These are phyloP conservation scores for Cariama cristata DNA, from an alignment of 2,113 vertebrate species.

Conservation along the genomic window DNA sequence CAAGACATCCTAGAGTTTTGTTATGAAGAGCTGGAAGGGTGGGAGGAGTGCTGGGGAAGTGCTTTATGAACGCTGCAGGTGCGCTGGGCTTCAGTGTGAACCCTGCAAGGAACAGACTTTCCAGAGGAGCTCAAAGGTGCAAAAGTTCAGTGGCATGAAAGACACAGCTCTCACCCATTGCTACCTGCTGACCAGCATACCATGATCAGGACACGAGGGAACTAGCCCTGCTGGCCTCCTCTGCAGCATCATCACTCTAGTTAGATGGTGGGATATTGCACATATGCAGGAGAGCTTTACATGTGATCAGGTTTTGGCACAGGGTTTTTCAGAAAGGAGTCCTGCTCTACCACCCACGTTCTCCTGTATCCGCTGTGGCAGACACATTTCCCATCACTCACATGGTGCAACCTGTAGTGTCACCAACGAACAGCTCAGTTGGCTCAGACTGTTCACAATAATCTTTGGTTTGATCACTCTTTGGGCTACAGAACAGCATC, in stretches of 20 bases:
- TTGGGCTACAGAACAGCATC: not conserved
- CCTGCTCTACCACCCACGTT: not conserved
- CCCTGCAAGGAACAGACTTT: not conserved
- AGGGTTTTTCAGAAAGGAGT: not conserved
- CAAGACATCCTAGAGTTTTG: not conserved
- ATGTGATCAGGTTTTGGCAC: not conserved
- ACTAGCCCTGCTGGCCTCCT: not conserved
- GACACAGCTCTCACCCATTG: not conserved
- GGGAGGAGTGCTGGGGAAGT: not conserved
- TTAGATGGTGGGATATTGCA: not conserved
- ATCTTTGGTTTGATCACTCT: not conserved
- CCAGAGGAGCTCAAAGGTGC: not conserved
- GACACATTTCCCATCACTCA: not conserved
- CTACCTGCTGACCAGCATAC: not conserved
- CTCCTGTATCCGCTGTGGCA: not conserved
- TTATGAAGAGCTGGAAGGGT: not conserved
- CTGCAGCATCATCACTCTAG: not conserved
- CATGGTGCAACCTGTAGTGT: not conserved
- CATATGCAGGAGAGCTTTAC: not conserved
- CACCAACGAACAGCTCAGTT: not conserved
- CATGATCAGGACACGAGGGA: not conserved
- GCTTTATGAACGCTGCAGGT: not conserved
- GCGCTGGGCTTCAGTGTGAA: not conserved
- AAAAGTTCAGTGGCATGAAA: not conserved
- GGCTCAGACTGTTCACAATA: not conserved